Conservation (phyloP, 2,888 invertebrate species). For the Oasisia sp. region DNA sequence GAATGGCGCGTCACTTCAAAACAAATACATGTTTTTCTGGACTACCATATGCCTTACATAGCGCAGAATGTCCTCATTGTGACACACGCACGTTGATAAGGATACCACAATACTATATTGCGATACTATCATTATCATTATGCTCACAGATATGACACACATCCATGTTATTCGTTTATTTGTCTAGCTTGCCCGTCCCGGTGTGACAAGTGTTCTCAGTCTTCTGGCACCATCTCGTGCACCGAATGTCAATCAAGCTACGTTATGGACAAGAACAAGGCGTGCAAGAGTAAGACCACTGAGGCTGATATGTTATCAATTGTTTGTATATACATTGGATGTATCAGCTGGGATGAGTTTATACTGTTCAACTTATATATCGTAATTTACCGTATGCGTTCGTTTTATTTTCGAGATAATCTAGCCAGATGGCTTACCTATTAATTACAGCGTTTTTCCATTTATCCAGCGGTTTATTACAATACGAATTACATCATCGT, state of each 20-base stretch:
- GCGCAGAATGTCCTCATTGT: neutral
- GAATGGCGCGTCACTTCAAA: neutral
- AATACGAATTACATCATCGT: too few relatives aligned
- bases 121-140: neutral
- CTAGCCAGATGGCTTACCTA: neutral
- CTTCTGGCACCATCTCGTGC: constrained; percentile 4
- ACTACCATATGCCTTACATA: neutral
- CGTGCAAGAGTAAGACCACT: constrained; percentile 19
- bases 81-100: neutral
- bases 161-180: neutral
- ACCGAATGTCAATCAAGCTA: neutral
- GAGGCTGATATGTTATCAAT: neutral
- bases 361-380: neutral
- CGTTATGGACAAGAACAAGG: constrained; percentile 18
- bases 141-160: neutral
- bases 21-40: neutral
- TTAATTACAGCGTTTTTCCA: too few relatives aligned
- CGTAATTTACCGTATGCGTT: neutral
- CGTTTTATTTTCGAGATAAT: neutral
- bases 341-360: neutral
- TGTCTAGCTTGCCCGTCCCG: constrained; percentile 17
- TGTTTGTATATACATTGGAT: neutral
- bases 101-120: neutral
- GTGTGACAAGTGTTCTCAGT: constrained; percentile 7
- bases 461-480: too few relatives aligned